phyloP scores from a whole-genome alignment of 2,888 invertebrate species.

The Rapana venosa region DNA sequence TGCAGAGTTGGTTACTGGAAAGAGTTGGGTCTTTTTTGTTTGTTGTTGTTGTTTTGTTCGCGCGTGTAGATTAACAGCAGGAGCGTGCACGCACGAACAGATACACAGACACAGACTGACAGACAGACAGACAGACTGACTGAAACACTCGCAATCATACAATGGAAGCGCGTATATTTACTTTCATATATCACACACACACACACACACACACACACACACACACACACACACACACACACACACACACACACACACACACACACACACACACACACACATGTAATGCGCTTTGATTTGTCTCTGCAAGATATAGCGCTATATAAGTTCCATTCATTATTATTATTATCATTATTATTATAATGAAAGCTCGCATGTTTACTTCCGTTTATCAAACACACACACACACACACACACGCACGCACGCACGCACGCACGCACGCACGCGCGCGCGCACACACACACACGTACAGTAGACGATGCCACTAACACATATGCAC shows the following conservation, averaged over 20 bases:
- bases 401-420: neutral
- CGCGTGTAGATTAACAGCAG: neutral
- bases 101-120: neutral
- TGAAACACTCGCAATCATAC: too few relatives aligned
- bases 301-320: too few relatives aligned
- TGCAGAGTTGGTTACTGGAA: too few relatives aligned
- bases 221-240: constrained; percentile 19
- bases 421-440: neutral
- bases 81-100: too few relatives aligned
- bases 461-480: too few relatives aligned
- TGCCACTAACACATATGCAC: too few relatives aligned
- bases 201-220: constrained; percentile 5
- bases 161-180: too few relatives aligned
- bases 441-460: neutral
- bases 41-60: too few relatives aligned
- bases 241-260: constrained; percentile 18
- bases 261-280: constrained; percentile 23
- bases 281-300: neutral
- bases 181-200: neutral
- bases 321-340: too few relatives aligned
- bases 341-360: too few relatives aligned
- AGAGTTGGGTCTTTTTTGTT: too few relatives aligned
- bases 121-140: neutral
- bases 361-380: too few relatives aligned
- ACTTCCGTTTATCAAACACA: neutral